Evolutionary conservation across 2,113 vertebrate species (phyloP).

Genomic region (Argyrosomus japonicus): DNA sequence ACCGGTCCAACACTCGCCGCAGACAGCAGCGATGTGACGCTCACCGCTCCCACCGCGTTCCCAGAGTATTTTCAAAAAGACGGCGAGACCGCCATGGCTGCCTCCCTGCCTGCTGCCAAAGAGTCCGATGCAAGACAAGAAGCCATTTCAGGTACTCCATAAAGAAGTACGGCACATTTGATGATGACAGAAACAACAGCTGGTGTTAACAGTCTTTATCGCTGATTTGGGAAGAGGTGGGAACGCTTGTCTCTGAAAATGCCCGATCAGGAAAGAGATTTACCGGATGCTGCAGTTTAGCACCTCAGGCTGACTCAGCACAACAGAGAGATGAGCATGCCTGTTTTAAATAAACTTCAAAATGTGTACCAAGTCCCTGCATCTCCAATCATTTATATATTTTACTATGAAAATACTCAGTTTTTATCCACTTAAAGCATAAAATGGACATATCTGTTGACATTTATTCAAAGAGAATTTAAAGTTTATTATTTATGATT

Average conservation of each 20-base stretch:
- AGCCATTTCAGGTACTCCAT: conserved; percentile 64
- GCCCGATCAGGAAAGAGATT: background rate
- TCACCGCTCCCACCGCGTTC: conserved; percentile 29
- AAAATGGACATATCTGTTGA: no score
- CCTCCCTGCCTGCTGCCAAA: conserved; percentile 73
- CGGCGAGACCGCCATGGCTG: conserved; percentile 41
- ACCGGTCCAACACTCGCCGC: background rate
- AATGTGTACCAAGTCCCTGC: no score
- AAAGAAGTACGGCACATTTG: background rate
- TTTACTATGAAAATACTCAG: no score
- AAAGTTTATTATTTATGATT: background rate
- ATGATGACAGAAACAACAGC: conserved; percentile 9
- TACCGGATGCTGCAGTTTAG: background rate
- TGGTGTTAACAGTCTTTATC: background rate
- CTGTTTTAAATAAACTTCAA: background rate
- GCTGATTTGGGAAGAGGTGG: background rate
- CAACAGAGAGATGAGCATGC: conserved; percentile 6
- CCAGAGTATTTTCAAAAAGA: conserved; percentile 1
- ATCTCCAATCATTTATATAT: background rate
- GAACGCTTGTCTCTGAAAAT: background rate
- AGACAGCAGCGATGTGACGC: conserved; percentile 37
- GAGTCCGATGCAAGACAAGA: conserved; percentile 69
- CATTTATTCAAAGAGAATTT: no score
- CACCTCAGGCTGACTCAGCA: background rate
- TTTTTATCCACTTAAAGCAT: background rate